These are phyloP conservation scores for Rhabditophanes sp. DNA, from an alignment of 2,888 invertebrate species.

Conservation along the genomic window DNA sequence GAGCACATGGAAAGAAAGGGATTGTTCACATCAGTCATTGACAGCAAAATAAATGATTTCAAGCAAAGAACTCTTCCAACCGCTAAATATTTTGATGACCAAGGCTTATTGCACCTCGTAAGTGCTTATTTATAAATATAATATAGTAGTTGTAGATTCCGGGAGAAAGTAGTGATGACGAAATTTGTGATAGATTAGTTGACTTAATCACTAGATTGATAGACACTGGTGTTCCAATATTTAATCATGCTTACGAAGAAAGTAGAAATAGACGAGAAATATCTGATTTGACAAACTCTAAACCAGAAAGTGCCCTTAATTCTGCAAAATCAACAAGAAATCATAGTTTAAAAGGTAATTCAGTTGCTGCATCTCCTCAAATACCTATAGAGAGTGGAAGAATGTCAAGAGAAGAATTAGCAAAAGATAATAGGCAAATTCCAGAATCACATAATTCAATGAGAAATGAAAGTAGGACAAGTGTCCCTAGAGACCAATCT, in stretches of 20 bases:
- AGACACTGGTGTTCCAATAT: constrained; percentile 20
- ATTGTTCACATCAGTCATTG: constrained; percentile 27
- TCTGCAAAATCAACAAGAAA: background rate
- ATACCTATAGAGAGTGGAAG: too few species aligned
- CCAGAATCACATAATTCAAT: too few species aligned
- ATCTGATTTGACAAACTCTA: too few species aligned
- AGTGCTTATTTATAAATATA: constrained; percentile 1
- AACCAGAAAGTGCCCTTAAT: background rate
- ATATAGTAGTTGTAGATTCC: constrained; percentile 28
- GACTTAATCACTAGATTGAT: constrained; percentile 27
- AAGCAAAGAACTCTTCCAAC: constrained; percentile 43
- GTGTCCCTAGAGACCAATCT: too few species aligned
- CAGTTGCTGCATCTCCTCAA: too few species aligned
- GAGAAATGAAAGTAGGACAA: too few species aligned
- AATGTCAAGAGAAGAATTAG: too few species aligned
- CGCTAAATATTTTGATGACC: constrained; percentile 44
- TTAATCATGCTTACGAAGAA: too few species aligned
- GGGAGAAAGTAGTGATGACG: constrained; percentile 39
- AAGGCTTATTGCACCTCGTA: constrained; percentile 40
- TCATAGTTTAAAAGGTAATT: too few species aligned
- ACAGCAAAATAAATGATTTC: constrained; percentile 30
- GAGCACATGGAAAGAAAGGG: constrained; percentile 38
- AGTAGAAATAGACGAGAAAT: too few species aligned
- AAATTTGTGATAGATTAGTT: constrained; percentile 35
- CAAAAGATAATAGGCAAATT: too few species aligned